Base-by-base conservation (phyloP, 2,888 invertebrate genomes). In the Pherbina coryleti region DNA sequence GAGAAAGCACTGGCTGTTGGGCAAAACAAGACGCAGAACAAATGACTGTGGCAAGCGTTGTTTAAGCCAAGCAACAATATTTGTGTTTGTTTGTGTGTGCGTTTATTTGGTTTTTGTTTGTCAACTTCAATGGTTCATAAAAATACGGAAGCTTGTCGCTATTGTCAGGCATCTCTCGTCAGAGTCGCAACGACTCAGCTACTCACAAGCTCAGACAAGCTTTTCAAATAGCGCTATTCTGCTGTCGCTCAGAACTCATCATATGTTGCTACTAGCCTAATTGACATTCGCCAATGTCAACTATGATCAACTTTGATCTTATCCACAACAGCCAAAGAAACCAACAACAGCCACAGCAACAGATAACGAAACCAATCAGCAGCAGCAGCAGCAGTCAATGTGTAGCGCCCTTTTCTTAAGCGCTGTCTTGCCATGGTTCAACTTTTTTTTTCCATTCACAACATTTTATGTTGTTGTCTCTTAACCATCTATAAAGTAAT, bases 281-380 rank as follows among this genome's bases (percentile, higher is more conserved):
- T 75, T 75, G 74, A 75, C 74, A 75, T 64, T 64, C 66, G 22
- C 44, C 64, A 75, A 28, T 75, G 74, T 64, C 64, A 75, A 51
- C 31, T 49, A n/a, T 17, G 37, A 74, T 64, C 64, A 74, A 66
- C 53, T 66, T 64, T 66, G 66, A 66, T 75, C 53, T 60, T 66
- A 34, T 51, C 72, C 72, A 19, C 55, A 57, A 60, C 25, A n/a
- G 22, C 11, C 25, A 53, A 9, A 17, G 22, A 17, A n/a, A n/a
- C n/a, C n/a, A n/a, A n/a, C 19, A 66, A 66, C 34, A 31, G 66
- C 66, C 4, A 25, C 31, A 31, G 31, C 31, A 31, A 31, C 31
- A 31, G 31, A 31, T 31, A 31, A 31, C 3, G 31, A 31, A 31
- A 31, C 31, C 31, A 31, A 31, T 31, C 31, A 37, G 14, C 22